phyloP scores from a whole-genome alignment of 2,797 vertebrate species.

The Anas flavirostris region DNA sequence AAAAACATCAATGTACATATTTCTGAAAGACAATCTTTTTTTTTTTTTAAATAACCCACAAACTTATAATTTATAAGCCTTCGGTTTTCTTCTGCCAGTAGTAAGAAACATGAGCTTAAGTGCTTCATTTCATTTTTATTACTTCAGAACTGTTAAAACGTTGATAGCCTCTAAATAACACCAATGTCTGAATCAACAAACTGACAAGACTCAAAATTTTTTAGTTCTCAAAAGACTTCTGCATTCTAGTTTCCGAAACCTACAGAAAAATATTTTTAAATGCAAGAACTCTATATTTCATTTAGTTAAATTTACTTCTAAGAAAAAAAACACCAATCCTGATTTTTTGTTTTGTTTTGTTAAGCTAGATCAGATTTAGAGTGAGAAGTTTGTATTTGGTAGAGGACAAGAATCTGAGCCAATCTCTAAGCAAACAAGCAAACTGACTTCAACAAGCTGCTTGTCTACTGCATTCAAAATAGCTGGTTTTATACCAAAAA shows the following conservation, averaged over 20 bases:
- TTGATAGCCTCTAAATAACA: conserved; percentile 20
- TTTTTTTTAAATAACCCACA: not conserved
- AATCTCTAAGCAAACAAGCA: not conserved
- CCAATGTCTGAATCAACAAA: conserved; percentile 23
- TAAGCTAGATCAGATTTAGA: not conserved
- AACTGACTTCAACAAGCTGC: not conserved
- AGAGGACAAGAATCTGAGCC: not conserved
- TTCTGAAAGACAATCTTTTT: not conserved
- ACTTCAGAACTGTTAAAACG: not conserved
- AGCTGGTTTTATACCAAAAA: not conserved
- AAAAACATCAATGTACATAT: not conserved
- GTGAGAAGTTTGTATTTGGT: not conserved
- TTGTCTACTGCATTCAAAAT: not conserved
- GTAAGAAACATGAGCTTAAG: conserved; percentile 1
- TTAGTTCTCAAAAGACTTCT: not conserved
- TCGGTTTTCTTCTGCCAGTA: conserved; percentile 22
- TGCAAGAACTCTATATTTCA: not conserved
- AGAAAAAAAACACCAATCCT: not conserved
- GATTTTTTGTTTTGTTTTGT: not conserved
- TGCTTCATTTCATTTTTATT: not conserved
- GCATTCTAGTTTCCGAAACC: not conserved
- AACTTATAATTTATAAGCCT: not conserved
- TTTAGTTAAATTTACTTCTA: not conserved
- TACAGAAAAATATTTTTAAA: not conserved
- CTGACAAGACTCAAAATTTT: not conserved